Evolutionary conservation across 1,140 invertebrate species (phyloP).

Genomic region (Scaptomyza montana): DNA sequence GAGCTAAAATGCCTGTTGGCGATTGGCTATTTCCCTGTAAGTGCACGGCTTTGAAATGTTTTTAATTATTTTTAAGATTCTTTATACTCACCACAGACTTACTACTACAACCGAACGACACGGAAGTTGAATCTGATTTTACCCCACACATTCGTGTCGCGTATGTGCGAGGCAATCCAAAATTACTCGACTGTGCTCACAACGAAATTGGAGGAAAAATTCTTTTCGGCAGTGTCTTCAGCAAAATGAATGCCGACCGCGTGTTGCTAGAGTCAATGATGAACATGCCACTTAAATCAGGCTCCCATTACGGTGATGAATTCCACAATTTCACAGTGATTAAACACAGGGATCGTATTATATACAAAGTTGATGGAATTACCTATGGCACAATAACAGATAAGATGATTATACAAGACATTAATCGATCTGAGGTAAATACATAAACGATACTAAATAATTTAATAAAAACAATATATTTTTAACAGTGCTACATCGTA

Average conservation of each 20-base stretch:
- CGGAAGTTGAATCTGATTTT: not conserved
- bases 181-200: not conserved
- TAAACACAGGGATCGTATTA: constrained; percentile 86
- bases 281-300: not conserved
- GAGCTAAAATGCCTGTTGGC: constrained; percentile 25
- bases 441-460: not conserved
- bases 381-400: constrained; percentile 45
- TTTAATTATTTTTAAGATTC: too few relatives aligned
- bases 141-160: constrained; percentile 20
- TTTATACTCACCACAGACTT: constrained; percentile 11
- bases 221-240: constrained; percentile 8
- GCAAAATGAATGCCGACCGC: too few relatives aligned
- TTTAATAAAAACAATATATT: not conserved
- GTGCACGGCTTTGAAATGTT: not conserved
- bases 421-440: not conserved
- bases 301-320: constrained; percentile 85
- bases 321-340: constrained; percentile 87
- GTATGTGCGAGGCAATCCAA: constrained; percentile 14
- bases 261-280: not conserved
- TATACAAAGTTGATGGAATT: constrained; percentile 85
- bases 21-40: constrained; percentile 37
- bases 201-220: constrained; percentile 10
- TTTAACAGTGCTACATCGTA: constrained; percentile 83
- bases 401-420: not conserved
- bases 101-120: not conserved